These are phyloP conservation scores for Nipponia nippon DNA, from an alignment of 2,113 vertebrate species.

Conservation along the genomic window DNA sequence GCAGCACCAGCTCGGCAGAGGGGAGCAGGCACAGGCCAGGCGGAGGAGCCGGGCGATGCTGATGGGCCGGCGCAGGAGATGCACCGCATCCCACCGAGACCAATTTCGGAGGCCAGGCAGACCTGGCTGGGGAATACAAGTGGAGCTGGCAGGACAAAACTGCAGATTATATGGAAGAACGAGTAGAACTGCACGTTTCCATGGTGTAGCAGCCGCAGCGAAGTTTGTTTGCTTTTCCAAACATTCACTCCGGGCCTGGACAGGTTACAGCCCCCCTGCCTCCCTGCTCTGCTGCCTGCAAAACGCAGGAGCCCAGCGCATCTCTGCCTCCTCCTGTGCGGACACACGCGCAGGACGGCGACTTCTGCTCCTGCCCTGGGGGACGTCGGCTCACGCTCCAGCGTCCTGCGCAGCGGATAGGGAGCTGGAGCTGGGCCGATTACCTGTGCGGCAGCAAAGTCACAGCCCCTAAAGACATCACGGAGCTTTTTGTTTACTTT, in stretches of 20 bases:
- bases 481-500: background rate
- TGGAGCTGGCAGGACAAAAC: background rate
- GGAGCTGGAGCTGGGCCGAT: background rate
- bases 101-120: background rate
- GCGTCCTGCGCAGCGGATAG: background rate
- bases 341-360: background rate
- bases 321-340: background rate
- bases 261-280: background rate
- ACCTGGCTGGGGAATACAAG: no score
- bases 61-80: background rate
- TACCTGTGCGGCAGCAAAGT: background rate
- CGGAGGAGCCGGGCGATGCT: fast-evolving
- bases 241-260: fast-evolving
- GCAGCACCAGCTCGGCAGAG: no score
- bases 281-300: background rate
- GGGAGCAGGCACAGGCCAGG: background rate
- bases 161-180: fast-evolving
- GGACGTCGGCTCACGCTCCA: background rate
- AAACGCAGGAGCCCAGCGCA: fast-evolving
- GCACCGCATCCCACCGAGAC: background rate
- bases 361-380: background rate
- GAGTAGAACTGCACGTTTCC: background rate
- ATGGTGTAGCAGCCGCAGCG: background rate
- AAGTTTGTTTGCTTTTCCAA: background rate
- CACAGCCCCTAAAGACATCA: background rate